These are phyloP conservation scores for Hylomyscus alleni DNA, from an alignment of 2,797 vertebrate species.

Conservation along the genomic window DNA sequence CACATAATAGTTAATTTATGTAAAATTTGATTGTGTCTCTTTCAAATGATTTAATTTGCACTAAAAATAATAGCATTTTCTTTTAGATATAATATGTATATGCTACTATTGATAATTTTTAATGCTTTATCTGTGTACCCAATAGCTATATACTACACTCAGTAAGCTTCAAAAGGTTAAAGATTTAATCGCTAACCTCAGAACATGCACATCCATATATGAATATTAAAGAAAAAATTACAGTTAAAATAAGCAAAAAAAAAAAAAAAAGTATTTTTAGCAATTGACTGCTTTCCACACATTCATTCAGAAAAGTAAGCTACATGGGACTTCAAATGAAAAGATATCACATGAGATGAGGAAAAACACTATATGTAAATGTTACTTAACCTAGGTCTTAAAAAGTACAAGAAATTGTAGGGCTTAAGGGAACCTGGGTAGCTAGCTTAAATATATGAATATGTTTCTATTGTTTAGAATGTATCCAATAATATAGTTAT, in stretches of 20 bases:
- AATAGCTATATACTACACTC: background rate
- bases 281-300: slow-evolving; percentile 40
- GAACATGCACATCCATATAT: background rate
- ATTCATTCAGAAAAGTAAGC: slow-evolving; percentile 50
- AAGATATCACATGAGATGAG: slow-evolving; percentile 35
- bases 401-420: slow-evolving; percentile 20
- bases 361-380: background rate
- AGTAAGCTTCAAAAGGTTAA: background rate
- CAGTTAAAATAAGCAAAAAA: slow-evolving; percentile 13
- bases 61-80: background rate
- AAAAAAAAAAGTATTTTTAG: background rate
- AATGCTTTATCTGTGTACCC: background rate
- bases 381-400: slow-evolving; percentile 9
- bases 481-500: background rate
- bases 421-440: background rate
- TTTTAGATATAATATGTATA: background rate
- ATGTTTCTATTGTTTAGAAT: background rate
- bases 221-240: slow-evolving; percentile 47
- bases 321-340: slow-evolving; percentile 30
- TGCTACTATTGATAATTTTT: slow-evolving; percentile 16
- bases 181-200: background rate
- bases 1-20: background rate
- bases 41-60: slow-evolving; percentile 56
- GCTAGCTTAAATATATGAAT: background rate
- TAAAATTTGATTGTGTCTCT: background rate